phyloP scores from a whole-genome alignment of 2,888 invertebrate genomes.

The Drepanosiphum platanoidis region DNA sequence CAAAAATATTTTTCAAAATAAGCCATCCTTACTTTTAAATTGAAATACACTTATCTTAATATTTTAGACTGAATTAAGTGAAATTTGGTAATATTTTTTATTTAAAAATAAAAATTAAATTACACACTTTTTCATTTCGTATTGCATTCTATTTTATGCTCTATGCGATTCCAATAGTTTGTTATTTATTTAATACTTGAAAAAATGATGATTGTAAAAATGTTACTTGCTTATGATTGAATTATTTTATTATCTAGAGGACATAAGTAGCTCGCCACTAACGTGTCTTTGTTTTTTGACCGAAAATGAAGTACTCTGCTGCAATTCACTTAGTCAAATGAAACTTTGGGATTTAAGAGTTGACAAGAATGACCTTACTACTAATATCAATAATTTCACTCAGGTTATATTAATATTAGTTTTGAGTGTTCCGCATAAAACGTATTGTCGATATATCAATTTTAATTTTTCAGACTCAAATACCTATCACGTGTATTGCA shows the following conservation, averaged over 20 bases:
- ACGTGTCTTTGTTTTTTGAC: conserved; percentile 78
- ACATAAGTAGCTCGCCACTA: conserved; percentile 71
- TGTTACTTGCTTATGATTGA: not conserved
- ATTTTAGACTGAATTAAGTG: too few relatives aligned
- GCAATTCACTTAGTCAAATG: conserved; percentile 88
- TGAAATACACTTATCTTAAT: too few relatives aligned
- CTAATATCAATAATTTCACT: conserved; percentile 44
- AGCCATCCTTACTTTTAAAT: too few relatives aligned
- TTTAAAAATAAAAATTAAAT: too few relatives aligned
- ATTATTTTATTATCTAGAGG: conserved; percentile 40
- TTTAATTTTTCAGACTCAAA: conserved; percentile 69
- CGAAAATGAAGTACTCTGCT: conserved; percentile 80
- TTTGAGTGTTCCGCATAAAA: not conserved
- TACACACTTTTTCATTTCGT: too few relatives aligned
- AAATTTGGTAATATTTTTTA: too few relatives aligned
- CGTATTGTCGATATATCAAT: not conserved
- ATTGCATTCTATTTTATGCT: not conserved
- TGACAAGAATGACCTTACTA: conserved; percentile 7
- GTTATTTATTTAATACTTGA: not conserved
- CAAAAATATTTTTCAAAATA: too few relatives aligned
- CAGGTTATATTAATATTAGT: conserved; percentile 37
- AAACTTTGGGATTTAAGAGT: conserved; percentile 80
- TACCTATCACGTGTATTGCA: conserved; percentile 78
- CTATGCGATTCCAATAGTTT: not conserved
- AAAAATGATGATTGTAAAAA: not conserved